A percentile compares a stretch with the other conserved stretches of the same genome.
Conservation (phyloP, 64 coral and sea anemone species). For the Stylophora pistillata region DNA sequence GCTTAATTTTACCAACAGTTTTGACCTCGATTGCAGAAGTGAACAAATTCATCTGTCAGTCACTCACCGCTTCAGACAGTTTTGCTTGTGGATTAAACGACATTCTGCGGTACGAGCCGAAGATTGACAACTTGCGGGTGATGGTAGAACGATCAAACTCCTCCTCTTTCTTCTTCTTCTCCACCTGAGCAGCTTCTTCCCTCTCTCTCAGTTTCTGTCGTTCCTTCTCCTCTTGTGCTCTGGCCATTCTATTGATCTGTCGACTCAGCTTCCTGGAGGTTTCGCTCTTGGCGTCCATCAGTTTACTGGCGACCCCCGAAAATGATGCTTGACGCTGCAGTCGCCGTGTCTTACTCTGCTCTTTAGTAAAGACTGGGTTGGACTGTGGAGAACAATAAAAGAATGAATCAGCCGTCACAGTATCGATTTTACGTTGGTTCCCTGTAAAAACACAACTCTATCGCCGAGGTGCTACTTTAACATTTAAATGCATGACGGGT, state of each 20-base stretch:
- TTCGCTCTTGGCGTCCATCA: constrained; percentile 40
- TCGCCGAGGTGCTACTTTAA: no score
- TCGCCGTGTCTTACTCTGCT: background rate
- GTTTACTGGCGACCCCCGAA: constrained; percentile 34
- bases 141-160: constrained; percentile 7
- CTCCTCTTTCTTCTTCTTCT: constrained; percentile 21
- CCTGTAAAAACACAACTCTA: no score
- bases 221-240: constrained; percentile 35
- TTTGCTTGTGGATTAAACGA: background rate
- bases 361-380: background rate
- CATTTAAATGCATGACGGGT: no score
- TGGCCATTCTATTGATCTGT: constrained; percentile 12
- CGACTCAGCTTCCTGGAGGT: constrained; percentile 17
- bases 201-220: constrained; percentile 3
- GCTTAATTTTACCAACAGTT: no score
- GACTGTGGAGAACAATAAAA: background rate
- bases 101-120: constrained; percentile 17
- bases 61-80: background rate
- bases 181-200: background rate
- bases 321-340: constrained; percentile 16
- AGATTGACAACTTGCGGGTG: constrained; percentile 22
- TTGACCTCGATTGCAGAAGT: background rate
- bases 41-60: background rate
- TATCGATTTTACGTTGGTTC: no score
- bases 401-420: background rate